Evolutionary conservation across 2,797 vertebrate genomes (phyloP).

Genomic region (Parauchenoglanis punctatus): DNA sequence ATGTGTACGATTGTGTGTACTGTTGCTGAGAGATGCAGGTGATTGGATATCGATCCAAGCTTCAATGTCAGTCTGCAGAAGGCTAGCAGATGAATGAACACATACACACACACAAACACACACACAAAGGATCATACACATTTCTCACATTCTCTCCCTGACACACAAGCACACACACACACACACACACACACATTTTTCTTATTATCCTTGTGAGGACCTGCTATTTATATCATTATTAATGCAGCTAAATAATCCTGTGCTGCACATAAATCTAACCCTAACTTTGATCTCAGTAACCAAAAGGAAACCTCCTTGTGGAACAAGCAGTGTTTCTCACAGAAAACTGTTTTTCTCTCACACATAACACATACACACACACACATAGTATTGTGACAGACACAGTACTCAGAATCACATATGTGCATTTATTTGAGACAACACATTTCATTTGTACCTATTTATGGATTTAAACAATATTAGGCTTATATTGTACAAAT

Average conservation of each 20-base stretch:
- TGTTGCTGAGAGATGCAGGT: slow-evolving; percentile 51
- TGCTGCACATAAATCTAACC: not conserved
- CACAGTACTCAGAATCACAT: not conserved
- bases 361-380: not conserved
- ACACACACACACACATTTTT: slow-evolving; percentile 11
- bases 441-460: not conserved
- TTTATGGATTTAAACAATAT: not conserved
- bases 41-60: slow-evolving; percentile 62
- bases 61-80: slow-evolving; percentile 50
- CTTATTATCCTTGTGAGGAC: not conserved
- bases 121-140: slow-evolving; percentile 15
- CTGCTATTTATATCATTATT: too few species aligned
- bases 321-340: not conserved
- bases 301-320: not conserved
- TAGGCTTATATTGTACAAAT: not conserved
- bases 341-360: not conserved
- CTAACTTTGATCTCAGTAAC: not conserved
- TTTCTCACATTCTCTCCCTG: slow-evolving; percentile 21
- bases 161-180: slow-evolving; percentile 11
- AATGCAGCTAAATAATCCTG: too few species aligned
- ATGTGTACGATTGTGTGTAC: slow-evolving; percentile 46
- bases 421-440: not conserved
- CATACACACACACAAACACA: slow-evolving; percentile 36
- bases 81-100: slow-evolving; percentile 33
- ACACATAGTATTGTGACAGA: not conserved